Percentiles rank a stretch among this genome's conserved stretches.
These are phyloP conservation scores for Fregata magnificens DNA, from an alignment of 2,113 vertebrate species.

Conservation along the genomic window DNA sequence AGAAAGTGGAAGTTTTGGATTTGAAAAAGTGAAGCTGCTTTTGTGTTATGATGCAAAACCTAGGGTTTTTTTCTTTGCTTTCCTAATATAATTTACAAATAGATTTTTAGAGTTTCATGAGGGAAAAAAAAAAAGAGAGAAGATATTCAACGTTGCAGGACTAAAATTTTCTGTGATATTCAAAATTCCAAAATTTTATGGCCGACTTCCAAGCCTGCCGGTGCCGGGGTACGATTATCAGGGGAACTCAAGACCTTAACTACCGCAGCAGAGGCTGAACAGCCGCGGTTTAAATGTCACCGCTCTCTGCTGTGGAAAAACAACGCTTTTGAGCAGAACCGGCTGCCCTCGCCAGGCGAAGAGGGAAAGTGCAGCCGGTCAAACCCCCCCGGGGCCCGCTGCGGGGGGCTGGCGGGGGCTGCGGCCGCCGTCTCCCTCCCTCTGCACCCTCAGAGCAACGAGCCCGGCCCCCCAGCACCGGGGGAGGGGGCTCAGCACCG, in stretches of 20 bases:
- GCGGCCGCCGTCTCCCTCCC: too few species aligned
- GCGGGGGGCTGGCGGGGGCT: not conserved
- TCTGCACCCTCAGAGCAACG: not conserved
- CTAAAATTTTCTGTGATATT: not conserved
- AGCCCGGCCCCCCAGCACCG: too few species aligned
- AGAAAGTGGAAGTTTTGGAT: not conserved
- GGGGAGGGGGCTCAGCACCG: not conserved
- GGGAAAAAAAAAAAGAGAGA: too few species aligned
- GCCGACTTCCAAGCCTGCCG: not conserved
- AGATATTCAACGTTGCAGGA: accelerated
- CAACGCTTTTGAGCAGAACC: not conserved
- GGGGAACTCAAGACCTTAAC: not conserved
- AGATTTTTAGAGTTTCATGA: not conserved
- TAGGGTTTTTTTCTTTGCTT: not conserved
- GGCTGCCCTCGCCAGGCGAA: not conserved
- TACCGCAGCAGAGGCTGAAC: not conserved
- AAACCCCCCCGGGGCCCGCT: not conserved
- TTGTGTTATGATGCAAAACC: not conserved
- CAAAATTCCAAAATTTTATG: not conserved
- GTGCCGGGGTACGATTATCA: not conserved
- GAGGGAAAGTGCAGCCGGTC: not conserved
- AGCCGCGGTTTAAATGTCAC: not conserved
- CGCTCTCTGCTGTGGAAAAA: accelerated
- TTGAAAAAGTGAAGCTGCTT: not conserved
- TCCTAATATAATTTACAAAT: not conserved